Base-by-base conservation (phyloP, 1,140 invertebrate species). In the Zaprionus gabonicus region DNA sequence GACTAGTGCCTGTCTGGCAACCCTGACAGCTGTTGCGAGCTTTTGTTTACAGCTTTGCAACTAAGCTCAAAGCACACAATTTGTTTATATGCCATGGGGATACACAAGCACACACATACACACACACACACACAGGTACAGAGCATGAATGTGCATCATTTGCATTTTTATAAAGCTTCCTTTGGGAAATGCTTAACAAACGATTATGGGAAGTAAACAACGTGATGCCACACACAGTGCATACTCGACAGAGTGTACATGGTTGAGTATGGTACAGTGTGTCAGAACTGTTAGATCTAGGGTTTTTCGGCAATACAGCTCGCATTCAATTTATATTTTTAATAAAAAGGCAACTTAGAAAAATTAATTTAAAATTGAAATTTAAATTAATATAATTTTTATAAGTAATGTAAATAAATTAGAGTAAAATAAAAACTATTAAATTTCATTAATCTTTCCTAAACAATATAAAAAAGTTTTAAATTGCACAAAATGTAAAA, bases 31-130 rank as follows among this genome's bases (percentile, higher is more conserved):
- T 51, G 46, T 4, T 25, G 46, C 20, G 23, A 51, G 53, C 27
- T 56, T 23, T 56, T 5, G 1, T 23, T 12, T 7, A 12, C 4
- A 36, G n/a, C n/a, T 46, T 46, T 46, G 41, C 41, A 9, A 7
- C n/a, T 58, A 58, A 58, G 12, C 20, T 51, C 20, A 51, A 51
- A 51, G 46, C 20, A 34, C n/a, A 1, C 25, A 10, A 34, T 51
- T 31, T 44, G 46, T 51, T 51, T 51, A 51, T 12, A 51, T 51
- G 12, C 46, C 23, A 23, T 49, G 44, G 38, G n/a, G n/a, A 46
- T 23, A 51, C 20, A 51, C 9, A 9, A 34, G 31, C 20, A 13
- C 4, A 51, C 20, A 25, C 9, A 25, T 10, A 10, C 46, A 13
- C n/a, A 17, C 15, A 44, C 7, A 46, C 41, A 46, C 6, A 38